Base-by-base conservation (phyloP, 2,797 vertebrate species). In the Choloepus didactylus region DNA sequence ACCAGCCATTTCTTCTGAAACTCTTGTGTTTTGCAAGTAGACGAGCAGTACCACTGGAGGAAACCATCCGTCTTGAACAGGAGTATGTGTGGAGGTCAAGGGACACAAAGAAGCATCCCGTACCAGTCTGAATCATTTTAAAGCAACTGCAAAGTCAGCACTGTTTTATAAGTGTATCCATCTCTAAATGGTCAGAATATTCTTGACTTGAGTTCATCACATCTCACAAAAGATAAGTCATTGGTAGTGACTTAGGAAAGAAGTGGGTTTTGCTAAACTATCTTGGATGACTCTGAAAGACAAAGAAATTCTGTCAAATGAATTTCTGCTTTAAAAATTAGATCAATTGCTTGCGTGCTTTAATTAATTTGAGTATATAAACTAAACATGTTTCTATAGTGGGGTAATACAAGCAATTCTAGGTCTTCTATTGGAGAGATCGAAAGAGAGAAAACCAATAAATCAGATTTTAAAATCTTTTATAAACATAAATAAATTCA, bases 11-110 rank as follows among this genome's bases (percentile, higher is more conserved):
- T 49, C 8, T 49, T 77, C 60, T 41, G 41, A 73, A 79, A 91
- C 49, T 56, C 5, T 14, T 80, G 35, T 27, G 49, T 35, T 92
- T 93, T 67, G 1, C 49, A 80, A 31, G 56, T 69, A 0, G 41
- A 41, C 49, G 16, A 49, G 44, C 19, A 77, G 9, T 7, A 49
- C 29, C 41, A 54, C 49, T 69, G 72, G 14, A 69, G 59, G 77
- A 89, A 77, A 64, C 15, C 56, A 89, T 92, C 75, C 56, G n/a
- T 92, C 81, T 92, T 75, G 1, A 76, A 89, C 35, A 87, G 10
- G 12, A 44, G 1, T 31, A 54, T 84, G 10, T 75, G 29, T 73
- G 38, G 38, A 80, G 62, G 62, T 54, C n/a, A 72, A 79, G 41
- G 86, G 59, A 67, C 44, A 70, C 7, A 44, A 8, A 2, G 25